A percentile compares a stretch with the other conserved stretches of the same genome.
Evolutionary conservation across 2,113 vertebrate genomes (phyloP).

Genomic region (Cyrtonyx montezumae): DNA sequence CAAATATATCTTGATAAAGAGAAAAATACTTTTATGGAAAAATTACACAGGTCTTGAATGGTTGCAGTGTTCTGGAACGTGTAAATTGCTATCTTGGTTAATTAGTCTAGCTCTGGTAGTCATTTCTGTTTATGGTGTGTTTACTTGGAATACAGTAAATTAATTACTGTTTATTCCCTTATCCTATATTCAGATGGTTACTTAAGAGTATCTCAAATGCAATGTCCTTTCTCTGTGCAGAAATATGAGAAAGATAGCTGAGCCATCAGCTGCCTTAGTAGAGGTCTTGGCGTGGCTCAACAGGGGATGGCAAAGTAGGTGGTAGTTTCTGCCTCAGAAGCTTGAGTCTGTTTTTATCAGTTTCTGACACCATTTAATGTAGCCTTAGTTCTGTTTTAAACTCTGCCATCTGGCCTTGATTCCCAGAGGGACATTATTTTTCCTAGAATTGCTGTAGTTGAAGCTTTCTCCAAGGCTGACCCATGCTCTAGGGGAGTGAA

Average conservation of each 20-base stretch:
- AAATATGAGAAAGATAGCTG: neutral
- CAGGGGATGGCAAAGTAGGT: neutral
- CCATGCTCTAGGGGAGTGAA: neutral
- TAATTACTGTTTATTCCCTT: neutral
- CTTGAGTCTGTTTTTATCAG: neutral
- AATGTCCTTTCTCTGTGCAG: neutral
- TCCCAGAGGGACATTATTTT: conserved; percentile 11
- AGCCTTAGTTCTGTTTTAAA: conserved; percentile 20
- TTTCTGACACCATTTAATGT: neutral
- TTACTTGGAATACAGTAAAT: conserved; percentile 13
- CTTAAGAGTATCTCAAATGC: neutral
- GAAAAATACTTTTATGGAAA: neutral
- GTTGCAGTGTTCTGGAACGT: neutral
- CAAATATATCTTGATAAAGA: neutral
- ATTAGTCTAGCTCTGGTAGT: conserved; percentile 28
- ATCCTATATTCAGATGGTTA: neutral
- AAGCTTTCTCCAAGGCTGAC: neutral
- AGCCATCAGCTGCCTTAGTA: neutral
- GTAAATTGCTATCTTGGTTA: neutral
- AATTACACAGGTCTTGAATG: neutral
- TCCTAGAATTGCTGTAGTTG: neutral
- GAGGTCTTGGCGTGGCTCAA: neutral
- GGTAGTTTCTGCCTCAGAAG: conserved; percentile 5
- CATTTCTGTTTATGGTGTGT: neutral
- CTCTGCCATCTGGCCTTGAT: conserved; percentile 14